A percentile compares a stretch with the other conserved stretches of the same genome.
These are phyloP conservation scores for Choreutis nemorana DNA, from an alignment of 2,888 invertebrate species.

Conservation along the genomic window DNA sequence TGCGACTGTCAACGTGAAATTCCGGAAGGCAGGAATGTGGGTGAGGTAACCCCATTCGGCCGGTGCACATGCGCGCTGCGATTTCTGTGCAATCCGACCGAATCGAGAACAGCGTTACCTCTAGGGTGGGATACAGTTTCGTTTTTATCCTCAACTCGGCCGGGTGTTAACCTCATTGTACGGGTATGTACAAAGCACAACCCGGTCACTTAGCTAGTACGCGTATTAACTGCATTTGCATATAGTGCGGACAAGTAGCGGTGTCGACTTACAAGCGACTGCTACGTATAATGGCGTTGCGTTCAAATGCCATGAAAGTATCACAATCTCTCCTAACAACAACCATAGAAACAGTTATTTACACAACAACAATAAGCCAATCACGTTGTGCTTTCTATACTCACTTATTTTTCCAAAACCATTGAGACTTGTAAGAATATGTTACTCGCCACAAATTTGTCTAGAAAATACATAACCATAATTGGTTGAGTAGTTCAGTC, in stretches of 20 bases:
- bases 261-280: conserved; percentile 42
- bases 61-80: conserved; percentile 52
- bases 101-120: conserved; percentile 28
- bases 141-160: conserved; percentile 38
- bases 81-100: conserved; percentile 45
- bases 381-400: too few species aligned
- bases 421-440: too few species aligned
- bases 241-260: conserved; percentile 55
- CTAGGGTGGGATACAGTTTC: conserved; percentile 22
- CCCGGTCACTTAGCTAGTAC: conserved; percentile 56
- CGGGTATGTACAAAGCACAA: conserved; percentile 39
- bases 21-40: conserved; percentile 59
- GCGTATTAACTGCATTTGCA: conserved; percentile 58
- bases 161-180: conserved; percentile 46
- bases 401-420: too few species aligned
- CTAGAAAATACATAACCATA: too few species aligned
- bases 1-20: conserved; percentile 51
- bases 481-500: too few species aligned
- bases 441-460: too few species aligned
- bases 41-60: conserved; percentile 55
- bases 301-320: conserved; percentile 28
- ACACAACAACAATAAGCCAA: too few species aligned
- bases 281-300: conserved; percentile 31
- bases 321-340: conserved; percentile 21
- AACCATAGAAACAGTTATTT: too few species aligned